Conservation (phyloP, 2,888 invertebrate genomes). For the Lingula anatina region DNA sequence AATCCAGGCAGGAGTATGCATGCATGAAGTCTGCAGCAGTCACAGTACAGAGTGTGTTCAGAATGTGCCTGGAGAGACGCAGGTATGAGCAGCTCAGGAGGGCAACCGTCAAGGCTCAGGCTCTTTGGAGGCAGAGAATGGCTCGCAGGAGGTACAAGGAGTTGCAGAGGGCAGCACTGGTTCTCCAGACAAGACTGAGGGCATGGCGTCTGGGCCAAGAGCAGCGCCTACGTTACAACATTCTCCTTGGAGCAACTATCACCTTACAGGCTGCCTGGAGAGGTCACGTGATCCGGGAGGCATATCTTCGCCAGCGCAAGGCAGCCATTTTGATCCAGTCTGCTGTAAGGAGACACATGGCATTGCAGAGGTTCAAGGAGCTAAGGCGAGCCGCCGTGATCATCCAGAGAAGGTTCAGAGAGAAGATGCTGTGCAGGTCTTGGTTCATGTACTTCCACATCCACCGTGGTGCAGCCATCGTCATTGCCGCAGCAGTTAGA, state of each 20-base stretch:
- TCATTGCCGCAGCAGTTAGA: conserved; percentile 9
- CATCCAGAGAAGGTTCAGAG: conserved; percentile 10
- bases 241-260: background rate
- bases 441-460: background rate
- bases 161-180: conserved; percentile 5
- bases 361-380: conserved; percentile 5
- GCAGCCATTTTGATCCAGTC: conserved; percentile 15
- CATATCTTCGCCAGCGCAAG: background rate
- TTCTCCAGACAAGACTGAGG: conserved; percentile 7
- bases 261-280: conserved; percentile 13
- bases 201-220: background rate
- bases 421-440: background rate
- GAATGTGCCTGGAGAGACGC: conserved; percentile 10
- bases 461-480: conserved; percentile 5
- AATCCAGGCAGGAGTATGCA: conserved; percentile 5
- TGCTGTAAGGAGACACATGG: background rate
- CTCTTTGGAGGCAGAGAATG: background rate
- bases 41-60: conserved; percentile 13
- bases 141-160: background rate
- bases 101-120: background rate
- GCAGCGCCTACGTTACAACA: background rate
- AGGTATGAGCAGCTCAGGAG: conserved; percentile 5
- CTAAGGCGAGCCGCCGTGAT: conserved; percentile 4
- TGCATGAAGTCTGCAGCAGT: conserved; percentile 11
- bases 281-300: conserved; percentile 1